Base-by-base conservation (phyloP, 2,888 invertebrate species). In the Shargacucullia verbasci region DNA sequence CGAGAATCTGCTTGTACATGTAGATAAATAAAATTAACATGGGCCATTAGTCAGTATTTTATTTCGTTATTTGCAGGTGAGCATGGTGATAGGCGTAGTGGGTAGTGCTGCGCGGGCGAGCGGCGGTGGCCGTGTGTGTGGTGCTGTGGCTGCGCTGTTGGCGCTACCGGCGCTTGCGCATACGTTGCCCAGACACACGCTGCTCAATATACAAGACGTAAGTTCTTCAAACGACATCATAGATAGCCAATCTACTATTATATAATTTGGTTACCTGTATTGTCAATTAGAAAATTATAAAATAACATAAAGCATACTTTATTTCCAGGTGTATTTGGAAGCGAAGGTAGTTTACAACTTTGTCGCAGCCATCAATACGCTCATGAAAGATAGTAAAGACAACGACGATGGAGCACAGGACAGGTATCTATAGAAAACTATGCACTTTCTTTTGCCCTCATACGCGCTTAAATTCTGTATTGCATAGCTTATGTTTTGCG, bases 281-380 rank as follows among this genome's bases (percentile, higher is more conserved):
- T n/a, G n/a, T n/a, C n/a, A n/a, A n/a, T n/a, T n/a, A n/a, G n/a
- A n/a, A n/a, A n/a, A n/a, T n/a, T n/a, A n/a, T n/a, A 5, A 29
- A 29, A 29, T 29, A 2, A 37, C 9, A n/a, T n/a, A n/a, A n/a
- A n/a, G n/a, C n/a, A n/a, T n/a, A n/a, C n/a, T 29, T 8, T 6
- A 8, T 55, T 87, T 90, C 49, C 86, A 95, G 94, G 96, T 97
- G 0, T 98, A 98, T 82, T 89, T 96, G 13, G 97, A 97, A 82
- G 96, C 97, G 0, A 97, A 97, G 89, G 95, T 98, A 9, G 96
- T 98, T 13, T 97, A 97, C 43, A 97, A 97, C 89, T 94, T 98
- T 45, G 95, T 98, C 31, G 97, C 97, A 73, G 96, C 97, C 0
- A 95, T 97, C 38, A 97, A 97, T 84, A 92, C 97, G 1, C 87